These are phyloP conservation scores for Chrysotoxum bicinctum DNA, from an alignment of 2,888 invertebrate genomes.

Conservation along the genomic window DNA sequence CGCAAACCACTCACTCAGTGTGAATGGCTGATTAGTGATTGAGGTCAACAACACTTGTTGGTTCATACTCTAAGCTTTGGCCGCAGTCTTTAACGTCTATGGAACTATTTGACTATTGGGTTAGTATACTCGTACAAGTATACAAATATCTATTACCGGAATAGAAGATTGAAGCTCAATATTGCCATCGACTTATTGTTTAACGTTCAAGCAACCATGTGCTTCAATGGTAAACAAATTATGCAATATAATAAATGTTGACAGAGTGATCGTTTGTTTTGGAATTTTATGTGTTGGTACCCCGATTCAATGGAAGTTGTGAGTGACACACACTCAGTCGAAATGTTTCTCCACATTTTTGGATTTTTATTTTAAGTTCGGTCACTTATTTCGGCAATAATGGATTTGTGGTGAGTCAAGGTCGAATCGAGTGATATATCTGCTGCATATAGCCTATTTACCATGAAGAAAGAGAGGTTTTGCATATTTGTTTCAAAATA, in stretches of 20 bases:
- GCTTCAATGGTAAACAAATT: slow-evolving; percentile 44
- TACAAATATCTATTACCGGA: neutral
- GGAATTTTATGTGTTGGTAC: neutral
- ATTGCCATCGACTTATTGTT: neutral
- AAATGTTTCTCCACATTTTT: slow-evolving; percentile 18
- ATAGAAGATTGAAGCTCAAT: neutral
- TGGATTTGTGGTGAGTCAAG: slow-evolving; percentile 21
- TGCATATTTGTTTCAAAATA: neutral
- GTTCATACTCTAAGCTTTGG: neutral
- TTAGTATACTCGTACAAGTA: neutral
- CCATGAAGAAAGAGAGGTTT: neutral
- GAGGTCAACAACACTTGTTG: slow-evolving; percentile 54
- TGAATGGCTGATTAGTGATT: slow-evolving; percentile 36
- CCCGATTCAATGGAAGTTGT: neutral
- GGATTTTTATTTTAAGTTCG: slow-evolving; percentile 1
- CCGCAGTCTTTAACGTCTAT: neutral
- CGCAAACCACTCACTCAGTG: neutral
- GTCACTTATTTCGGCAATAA: slow-evolving; percentile 8
- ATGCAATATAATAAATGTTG: slow-evolving; percentile 48
- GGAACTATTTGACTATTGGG: slow-evolving; percentile 1
- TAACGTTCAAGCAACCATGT: neutral
- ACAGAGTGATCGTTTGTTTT: slow-evolving; percentile 50
- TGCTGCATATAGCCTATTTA: neutral
- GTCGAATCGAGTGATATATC: slow-evolving; percentile 8
- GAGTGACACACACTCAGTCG: neutral